A percentile compares a stretch with the other conserved stretches of the same genome.
These are phyloP conservation scores for Amphimallon solstitiale DNA, from an alignment of 2,888 invertebrate species.

Conservation along the genomic window DNA sequence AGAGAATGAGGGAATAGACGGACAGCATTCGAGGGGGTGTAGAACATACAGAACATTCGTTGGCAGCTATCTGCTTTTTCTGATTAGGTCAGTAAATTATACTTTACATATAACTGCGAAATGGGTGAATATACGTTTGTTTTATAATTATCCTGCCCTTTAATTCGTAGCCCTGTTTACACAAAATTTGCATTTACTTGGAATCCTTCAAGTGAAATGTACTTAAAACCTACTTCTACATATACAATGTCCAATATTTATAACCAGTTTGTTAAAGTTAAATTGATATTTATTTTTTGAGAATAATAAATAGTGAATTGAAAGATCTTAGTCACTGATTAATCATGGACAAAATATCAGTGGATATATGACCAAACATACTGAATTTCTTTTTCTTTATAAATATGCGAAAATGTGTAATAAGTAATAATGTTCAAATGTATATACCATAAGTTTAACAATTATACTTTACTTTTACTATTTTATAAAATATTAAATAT, in stretches of 20 bases:
- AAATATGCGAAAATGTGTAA: too few species aligned
- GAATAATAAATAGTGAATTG: too few species aligned
- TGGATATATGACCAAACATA: too few species aligned
- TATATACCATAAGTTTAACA: too few species aligned
- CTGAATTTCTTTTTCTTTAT: too few species aligned
- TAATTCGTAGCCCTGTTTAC: conserved; percentile 41
- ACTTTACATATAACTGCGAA: conserved; percentile 49
- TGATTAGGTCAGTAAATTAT: conserved; percentile 51
- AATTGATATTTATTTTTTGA: too few species aligned
- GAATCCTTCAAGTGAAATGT: conserved; percentile 39
- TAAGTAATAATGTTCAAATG: too few species aligned
- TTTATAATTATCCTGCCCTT: conserved; percentile 48
- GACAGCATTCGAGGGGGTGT: conserved; percentile 5
- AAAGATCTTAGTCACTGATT: too few species aligned
- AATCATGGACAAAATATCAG: too few species aligned
- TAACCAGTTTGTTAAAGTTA: too few species aligned
- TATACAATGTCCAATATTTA: conserved; percentile 3
- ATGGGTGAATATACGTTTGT: conserved; percentile 47
- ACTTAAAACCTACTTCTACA: neutral
- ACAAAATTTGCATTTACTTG: conserved; percentile 43
- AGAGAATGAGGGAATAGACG: conserved; percentile 28
- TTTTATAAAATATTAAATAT: too few species aligned
- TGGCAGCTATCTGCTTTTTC: conserved; percentile 45
- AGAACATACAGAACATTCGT: conserved; percentile 25
- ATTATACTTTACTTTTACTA: too few species aligned